Conservation (phyloP, 23 tunicate species). For the Corella eumyota region DNA sequence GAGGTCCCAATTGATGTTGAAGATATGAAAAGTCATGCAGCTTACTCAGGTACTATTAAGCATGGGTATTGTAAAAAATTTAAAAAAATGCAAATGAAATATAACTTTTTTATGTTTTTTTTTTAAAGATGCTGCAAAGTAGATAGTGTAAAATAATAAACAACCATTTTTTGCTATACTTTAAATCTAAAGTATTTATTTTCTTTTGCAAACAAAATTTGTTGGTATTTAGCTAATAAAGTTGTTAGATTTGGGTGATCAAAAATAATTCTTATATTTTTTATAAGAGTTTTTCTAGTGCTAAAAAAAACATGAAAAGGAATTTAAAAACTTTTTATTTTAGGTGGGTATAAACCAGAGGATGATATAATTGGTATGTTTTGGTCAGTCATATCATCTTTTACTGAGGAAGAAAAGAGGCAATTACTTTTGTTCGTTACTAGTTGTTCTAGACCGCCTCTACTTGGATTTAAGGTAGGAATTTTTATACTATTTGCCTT, state of each 20-base stretch:
- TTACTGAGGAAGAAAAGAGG: slow-evolving; percentile 41
- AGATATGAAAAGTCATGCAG: slow-evolving; percentile 35
- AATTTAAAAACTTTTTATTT: not conserved
- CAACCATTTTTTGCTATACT: too few relatives aligned
- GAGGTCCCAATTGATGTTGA: slow-evolving; percentile 53
- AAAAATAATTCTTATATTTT: too few relatives aligned
- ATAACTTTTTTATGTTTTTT: too few relatives aligned
- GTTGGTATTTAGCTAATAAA: too few relatives aligned
- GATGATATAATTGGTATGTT: slow-evolving; percentile 37
- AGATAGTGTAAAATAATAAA: too few relatives aligned
- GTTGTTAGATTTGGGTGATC: too few relatives aligned
- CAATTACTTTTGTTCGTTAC: slow-evolving; percentile 63
- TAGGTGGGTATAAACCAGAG: slow-evolving; percentile 62
- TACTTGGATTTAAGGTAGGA: slow-evolving; percentile 78
- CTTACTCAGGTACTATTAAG: slow-evolving; percentile 39
- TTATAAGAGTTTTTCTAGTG: too few relatives aligned
- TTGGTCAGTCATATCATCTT: slow-evolving; percentile 44
- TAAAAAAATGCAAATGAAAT: not conserved
- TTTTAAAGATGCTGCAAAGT: too few relatives aligned
- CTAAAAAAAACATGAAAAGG: too few relatives aligned
- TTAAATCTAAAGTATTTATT: too few relatives aligned
- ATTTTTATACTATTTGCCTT: too few relatives aligned
- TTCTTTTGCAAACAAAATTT: too few relatives aligned
- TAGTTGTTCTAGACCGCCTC: slow-evolving; percentile 85
- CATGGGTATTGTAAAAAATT: not conserved